Conservation (phyloP, 2,113 vertebrate genomes). For the Stigmatopora argus region DNA sequence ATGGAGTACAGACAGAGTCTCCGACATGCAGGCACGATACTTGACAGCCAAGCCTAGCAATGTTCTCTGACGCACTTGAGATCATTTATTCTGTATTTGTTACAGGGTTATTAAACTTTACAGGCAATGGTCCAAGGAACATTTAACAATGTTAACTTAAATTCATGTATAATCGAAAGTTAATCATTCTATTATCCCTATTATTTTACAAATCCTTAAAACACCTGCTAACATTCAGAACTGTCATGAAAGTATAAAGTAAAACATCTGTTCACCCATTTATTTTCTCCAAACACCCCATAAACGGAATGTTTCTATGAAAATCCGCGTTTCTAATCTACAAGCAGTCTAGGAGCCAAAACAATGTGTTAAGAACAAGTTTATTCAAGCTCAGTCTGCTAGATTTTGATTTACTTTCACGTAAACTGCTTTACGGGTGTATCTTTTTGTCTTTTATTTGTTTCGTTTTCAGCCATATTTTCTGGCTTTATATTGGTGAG, state of each 20-base stretch:
- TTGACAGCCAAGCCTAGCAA: slow-evolving; percentile 21
- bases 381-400: too few species aligned
- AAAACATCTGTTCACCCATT: too few species aligned
- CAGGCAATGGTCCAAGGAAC: not conserved
- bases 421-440: too few species aligned
- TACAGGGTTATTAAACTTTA: not conserved
- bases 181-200: not conserved
- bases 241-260: not conserved
- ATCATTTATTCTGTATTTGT: not conserved
- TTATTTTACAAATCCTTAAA: not conserved
- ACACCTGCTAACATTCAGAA: not conserved
- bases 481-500: too few species aligned
- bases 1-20: slow-evolving; percentile 17
- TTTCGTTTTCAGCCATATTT: too few species aligned
- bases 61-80: not conserved
- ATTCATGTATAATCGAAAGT: not conserved
- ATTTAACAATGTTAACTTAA: not conserved
- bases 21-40: slow-evolving; percentile 25
- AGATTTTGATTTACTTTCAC: too few species aligned
- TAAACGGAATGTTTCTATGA: too few species aligned
- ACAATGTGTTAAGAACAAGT: too few species aligned
- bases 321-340: too few species aligned
- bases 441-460: too few species aligned
- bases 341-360: too few species aligned
- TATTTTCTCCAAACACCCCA: too few species aligned